Evolutionary conservation across 2,113 vertebrate genomes (phyloP), one percentile per base, ranked within the genome.

Genomic region (Tricholaema leucomelas): DNA sequence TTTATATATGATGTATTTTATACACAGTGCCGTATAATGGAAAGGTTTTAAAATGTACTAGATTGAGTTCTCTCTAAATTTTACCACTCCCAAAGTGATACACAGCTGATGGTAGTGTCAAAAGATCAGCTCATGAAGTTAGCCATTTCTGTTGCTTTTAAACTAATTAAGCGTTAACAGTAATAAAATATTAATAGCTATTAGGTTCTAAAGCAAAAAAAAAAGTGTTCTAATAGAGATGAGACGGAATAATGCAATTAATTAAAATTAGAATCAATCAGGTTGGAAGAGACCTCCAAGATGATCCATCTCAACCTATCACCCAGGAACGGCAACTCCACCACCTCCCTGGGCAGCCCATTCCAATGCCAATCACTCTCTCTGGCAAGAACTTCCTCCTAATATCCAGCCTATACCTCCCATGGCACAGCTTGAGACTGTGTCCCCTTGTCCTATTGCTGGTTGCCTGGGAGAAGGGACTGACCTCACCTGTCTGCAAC

Each of bases 151-250:
- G 28, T 59, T 88, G 67, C 42, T 87, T 95, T 85, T 78, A 85
- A 67, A 91, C 59, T 66, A 59, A 42, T 72, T 67, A 60, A 69
- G 19, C 64, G 69, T 59, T 89, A 92, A 85, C 14, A 56, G 19
- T 69, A 60, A 69, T 78, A 66, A 94, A 93, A 81, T 78, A 80
- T 74, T 88, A 85, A 76, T 87, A 54, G 65, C 25, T 90, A 76
- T 60, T 63, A 58, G 10, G 10, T 89, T 83, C 48, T 66, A 56
- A 84, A 74, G 25, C 40, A 76, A 23, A 73, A 85, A 42, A 42
- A 72, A 12, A 50, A 2, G 10, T 71, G 35, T 9, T 82, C 1
- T 76, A 35, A 63, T 42, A 75, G 67, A 59, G 63, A 31, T 42
- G 21, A 28, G 19, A 36, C 33, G 23, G 44, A 56, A 42, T 48